These are phyloP conservation scores for Nasua narica DNA, from an alignment of 2,797 vertebrate genomes.

Conservation along the genomic window DNA sequence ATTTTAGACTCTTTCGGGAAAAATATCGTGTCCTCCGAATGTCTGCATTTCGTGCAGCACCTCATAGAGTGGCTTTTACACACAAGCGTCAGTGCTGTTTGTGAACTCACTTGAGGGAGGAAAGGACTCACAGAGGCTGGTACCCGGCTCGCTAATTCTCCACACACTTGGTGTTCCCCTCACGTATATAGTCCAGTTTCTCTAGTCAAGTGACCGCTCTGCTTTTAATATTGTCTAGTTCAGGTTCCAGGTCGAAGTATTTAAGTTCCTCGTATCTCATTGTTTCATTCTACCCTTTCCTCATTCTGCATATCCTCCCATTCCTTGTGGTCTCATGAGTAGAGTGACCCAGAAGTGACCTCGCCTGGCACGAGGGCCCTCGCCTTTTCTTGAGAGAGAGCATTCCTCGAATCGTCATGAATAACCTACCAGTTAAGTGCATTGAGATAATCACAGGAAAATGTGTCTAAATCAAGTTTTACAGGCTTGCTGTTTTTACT, in stretches of 20 bases:
- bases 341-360: slow-evolving; percentile 43
- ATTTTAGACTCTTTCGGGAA: neutral
- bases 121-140: neutral
- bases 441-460: slow-evolving; percentile 54
- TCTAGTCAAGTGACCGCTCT: slow-evolving; percentile 3
- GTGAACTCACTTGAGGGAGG: neutral
- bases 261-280: neutral
- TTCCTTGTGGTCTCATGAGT: neutral
- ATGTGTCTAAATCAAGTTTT: slow-evolving; percentile 29
- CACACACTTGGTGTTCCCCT: neutral
- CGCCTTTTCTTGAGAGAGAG: neutral
- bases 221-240: slow-evolving; percentile 29
- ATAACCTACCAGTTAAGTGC: neutral
- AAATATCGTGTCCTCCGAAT: neutral
- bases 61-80: neutral
- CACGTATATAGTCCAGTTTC: neutral
- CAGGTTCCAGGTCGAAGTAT: neutral
- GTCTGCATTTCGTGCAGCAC: neutral
- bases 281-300: neutral
- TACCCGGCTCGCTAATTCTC: neutral
- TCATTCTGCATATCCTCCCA: neutral
- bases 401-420: slow-evolving; percentile 29
- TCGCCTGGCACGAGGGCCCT: neutral
- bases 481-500: slow-evolving; percentile 15
- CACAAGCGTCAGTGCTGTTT: neutral